Base-by-base conservation (phyloP, 2,888 invertebrate genomes). In the Bedellia somnulentella region DNA sequence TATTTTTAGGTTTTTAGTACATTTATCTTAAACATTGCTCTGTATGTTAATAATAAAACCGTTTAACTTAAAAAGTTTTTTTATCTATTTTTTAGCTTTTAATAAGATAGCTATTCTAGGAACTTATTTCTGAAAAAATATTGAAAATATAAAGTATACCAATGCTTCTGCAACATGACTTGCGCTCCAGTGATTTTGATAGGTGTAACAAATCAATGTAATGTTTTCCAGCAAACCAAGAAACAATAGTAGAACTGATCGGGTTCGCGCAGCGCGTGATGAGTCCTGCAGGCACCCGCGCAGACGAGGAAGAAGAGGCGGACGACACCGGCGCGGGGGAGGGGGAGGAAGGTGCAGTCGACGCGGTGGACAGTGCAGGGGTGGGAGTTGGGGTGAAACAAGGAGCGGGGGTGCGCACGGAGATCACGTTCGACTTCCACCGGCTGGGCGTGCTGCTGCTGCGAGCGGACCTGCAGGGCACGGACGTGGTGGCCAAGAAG, bases 361-460 rank as follows among this genome's bases (percentile, higher is more conserved):
- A 9, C 5, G 18, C 18, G 5, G 5, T 9, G 5, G 18, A 5
- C 18, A 6, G 18, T 9, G 18, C 18, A 6, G 36, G 32, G 35
- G 40, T 44, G 27, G 5, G 18, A 5, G 18, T 9, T 18, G 36
- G 32, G 35, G 40, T 44, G 27, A 42, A 26, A 15, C 14, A 15
- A 12, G 10, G 15, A n/a, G 17, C 3, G 16, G 17, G 5, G 15
- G 16, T 43, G 11, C 80, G 86, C 41, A 88, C 88, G 2, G 89
- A 93, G 68, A 80, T 95, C 14, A 89, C 89, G 14, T 95, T 96
- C 50, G 94, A 96, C 58, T 96, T 96, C 58, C 91, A 93, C 59
- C 83, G 94, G 8, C 70, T 97, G 34, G 95, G 93, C 57, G 86
- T 96, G 36, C 67, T 96, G 33, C 75, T 96, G 39, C 70, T 96